Conservation (phyloP, 2,113 vertebrate species). For the Silurus asotus region DNA sequence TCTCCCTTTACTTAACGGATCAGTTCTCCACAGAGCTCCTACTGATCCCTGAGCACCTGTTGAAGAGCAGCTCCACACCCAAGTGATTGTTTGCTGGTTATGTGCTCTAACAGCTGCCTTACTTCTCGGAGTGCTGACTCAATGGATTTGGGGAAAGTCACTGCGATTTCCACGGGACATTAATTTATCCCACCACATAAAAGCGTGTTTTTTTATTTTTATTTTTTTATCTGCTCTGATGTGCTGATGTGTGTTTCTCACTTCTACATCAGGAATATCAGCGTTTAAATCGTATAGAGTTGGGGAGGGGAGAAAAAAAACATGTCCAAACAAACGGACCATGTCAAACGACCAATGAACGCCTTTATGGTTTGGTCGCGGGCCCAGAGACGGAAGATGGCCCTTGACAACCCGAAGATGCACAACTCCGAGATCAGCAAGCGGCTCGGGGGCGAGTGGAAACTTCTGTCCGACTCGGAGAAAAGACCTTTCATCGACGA, state of each 20-base stretch:
- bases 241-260: neutral
- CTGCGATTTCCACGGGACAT: neutral
- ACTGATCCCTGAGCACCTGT: slow-evolving; percentile 30
- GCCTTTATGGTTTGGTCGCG: slow-evolving; percentile 86
- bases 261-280: neutral
- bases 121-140: neutral
- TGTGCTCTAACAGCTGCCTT: neutral
- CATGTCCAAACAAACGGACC: slow-evolving; percentile 84
- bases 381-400: slow-evolving; percentile 79
- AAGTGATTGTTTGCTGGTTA: neutral
- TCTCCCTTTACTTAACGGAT: slow-evolving; percentile 2
- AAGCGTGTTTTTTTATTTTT: neutral
- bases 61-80: neutral
- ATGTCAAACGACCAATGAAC: slow-evolving; percentile 85
- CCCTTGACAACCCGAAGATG: slow-evolving; percentile 82
- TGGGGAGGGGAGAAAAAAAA: neutral
- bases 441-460: slow-evolving; percentile 79
- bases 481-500: slow-evolving; percentile 86
- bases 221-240: neutral
- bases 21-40: neutral
- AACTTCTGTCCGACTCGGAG: slow-evolving; percentile 79
- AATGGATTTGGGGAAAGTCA: neutral
- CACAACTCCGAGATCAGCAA: slow-evolving; percentile 83
- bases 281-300: neutral
- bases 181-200: neutral